Conservation (phyloP, 2,888 invertebrate species). For the Acanthosepion esculentum region DNA sequence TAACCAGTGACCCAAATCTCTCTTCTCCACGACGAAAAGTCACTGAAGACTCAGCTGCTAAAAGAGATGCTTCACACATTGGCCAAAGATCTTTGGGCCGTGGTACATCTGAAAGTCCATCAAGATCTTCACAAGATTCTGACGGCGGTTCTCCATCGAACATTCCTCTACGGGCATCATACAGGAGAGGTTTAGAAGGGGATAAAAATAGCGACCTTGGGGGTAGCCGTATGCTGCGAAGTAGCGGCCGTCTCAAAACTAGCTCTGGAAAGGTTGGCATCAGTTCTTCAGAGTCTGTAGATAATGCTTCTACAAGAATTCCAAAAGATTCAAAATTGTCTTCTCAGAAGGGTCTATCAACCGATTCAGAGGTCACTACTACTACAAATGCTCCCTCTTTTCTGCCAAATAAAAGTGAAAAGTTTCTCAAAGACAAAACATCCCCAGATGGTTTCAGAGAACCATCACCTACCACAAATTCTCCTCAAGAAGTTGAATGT, state of each 20-base stretch:
- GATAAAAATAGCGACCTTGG: constrained; percentile 1
- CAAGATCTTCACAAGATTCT: background rate
- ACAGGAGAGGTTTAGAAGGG: background rate
- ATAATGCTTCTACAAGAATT: background rate
- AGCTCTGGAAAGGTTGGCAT: background rate
- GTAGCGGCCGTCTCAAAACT: background rate
- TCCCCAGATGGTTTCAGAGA: background rate
- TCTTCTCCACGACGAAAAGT: background rate
- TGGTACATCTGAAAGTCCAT: background rate
- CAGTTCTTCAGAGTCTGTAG: constrained; percentile 11
- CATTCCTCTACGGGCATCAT: constrained; percentile 4
- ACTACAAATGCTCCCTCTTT: background rate
- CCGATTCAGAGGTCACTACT: background rate
- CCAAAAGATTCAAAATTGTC: background rate
- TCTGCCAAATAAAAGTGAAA: background rate
- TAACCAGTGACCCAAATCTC: background rate
- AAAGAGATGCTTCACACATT: background rate
- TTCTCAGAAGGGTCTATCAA: background rate
- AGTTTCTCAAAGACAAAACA: background rate
- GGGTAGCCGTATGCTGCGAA: background rate
- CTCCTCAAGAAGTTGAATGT: background rate
- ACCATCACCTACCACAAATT: background rate
- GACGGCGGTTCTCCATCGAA: background rate
- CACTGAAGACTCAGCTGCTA: background rate
- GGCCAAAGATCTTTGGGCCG: background rate